Evolutionary conservation across 2,888 invertebrate genomes (phyloP), one percentile per base, ranked within the genome.

Genomic region (Meta bourneti): DNA sequence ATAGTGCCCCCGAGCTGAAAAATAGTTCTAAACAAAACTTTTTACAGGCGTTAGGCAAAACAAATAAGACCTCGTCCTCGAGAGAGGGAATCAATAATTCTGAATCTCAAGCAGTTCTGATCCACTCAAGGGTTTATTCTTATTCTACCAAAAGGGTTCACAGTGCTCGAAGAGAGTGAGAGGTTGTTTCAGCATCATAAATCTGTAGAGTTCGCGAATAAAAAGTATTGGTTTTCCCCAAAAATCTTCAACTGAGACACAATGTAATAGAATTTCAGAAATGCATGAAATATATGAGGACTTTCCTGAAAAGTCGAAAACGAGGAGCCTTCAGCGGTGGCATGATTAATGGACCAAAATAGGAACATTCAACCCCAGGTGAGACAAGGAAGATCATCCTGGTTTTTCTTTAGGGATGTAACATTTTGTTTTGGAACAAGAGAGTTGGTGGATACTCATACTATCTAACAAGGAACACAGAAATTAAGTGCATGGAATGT

Each of bases 41-140:
- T 83, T 74, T 74, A 16, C 52, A 13, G 72, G 34, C 16, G 48
- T 81, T 71, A 11, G 81, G 74, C 19, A 83, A 74, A 49, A 74
- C 52, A 74, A 52, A 83, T 54, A 83, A 83, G 54, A 61, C 19
- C 34, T 74, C 75, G 34, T n/a, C 48, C 49, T 20, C 49, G 54
- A 48, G 70, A 74, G 48, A 13, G 54, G 34, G 54, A 71, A 87
- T 87, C 87, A 79, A 87, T 87, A 87, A 87, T 87, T 79, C 79
- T 87, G 71, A 79, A 87, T 87, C 87, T 71, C 78, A 87, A 87
- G 71, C 87, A 87, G 79, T 87, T 87, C 79, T 87, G 79, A 87
- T 78, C 87, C 79, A 79, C 87, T 79, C 52, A 48, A 48, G 51
- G 79, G 34, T 79, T 87, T 52, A 75, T 87, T 79, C 87, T 80